Evolutionary conservation across 2,797 vertebrate species (phyloP).

Genomic region (Babyrousa celebensis): DNA sequence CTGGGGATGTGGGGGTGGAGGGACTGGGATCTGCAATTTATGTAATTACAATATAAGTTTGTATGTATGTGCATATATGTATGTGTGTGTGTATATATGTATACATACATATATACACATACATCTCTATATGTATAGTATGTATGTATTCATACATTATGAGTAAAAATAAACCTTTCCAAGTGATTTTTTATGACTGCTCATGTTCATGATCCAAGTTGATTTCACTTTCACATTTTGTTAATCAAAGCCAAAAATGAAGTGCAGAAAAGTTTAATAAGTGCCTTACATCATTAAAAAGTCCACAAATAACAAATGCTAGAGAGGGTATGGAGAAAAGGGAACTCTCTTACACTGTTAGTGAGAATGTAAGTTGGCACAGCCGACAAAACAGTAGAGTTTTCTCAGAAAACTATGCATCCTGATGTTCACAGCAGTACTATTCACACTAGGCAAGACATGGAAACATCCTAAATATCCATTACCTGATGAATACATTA

Average conservation of each 20-base stretch:
- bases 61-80: neutral
- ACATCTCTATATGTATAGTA: neutral
- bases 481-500: too few relatives aligned
- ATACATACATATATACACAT: neutral
- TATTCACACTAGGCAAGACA: too few relatives aligned
- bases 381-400: too few relatives aligned
- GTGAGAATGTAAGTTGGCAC: too few relatives aligned
- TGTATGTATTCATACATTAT: neutral
- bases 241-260: conserved; percentile 50
- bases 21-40: neutral
- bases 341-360: too few relatives aligned
- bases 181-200: conserved; percentile 50
- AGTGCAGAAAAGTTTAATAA: neutral
- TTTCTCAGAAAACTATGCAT: too few relatives aligned
- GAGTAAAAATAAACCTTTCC: conserved; percentile 10
- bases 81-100: neutral
- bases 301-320: too few relatives aligned
- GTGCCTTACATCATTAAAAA: too few relatives aligned
- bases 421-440: too few relatives aligned
- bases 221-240: neutral
- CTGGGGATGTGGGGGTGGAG: neutral
- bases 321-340: too few relatives aligned
- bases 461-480: too few relatives aligned
- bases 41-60: neutral
- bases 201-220: conserved; percentile 39